Base-by-base conservation (phyloP, 2,113 vertebrate species). In the Circaetus cinerascens region DNA sequence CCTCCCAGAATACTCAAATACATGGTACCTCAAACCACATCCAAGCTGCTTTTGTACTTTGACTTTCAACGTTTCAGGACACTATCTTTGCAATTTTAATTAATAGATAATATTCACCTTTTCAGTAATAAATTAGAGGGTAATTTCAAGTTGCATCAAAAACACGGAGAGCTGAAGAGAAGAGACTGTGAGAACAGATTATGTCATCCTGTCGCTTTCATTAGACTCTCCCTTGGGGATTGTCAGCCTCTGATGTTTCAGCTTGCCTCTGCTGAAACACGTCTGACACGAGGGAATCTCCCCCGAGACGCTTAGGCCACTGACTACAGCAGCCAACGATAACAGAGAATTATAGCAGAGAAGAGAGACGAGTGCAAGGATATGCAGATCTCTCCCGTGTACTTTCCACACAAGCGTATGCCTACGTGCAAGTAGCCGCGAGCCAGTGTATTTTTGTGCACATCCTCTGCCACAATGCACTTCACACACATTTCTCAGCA, bases 171-270 rank as follows among this genome's bases (percentile, higher is more conserved):
- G 86, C 56, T 55, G 41, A 71, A 96, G 46, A 83, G 41, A 71
- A 96, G 46, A 83, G 51, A 78, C 92, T 64, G 48, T 36, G 43
- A 75, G 59, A 96, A 91, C 64, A 86, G 79, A 88, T 96, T 94
- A 94, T 76, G 84, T 94, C 85, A 88, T 46, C 63, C 78, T 95
- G 94, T 67, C 12, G 0, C 75, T 97, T 97, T 81, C 88, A 91
- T 95, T 93, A 81, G 81, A 57, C 57, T 45, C 48, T 96, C 92
- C 71, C 87, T 59, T 87, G 82, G 88, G 90, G 69, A 80, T 26
- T 97, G 92, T 94, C 93, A 91, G 81, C 93, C 91, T 93, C 90
- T 82, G 81, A 95, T 88, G 60, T 92, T 94, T 95, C 80, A 96
- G 57, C 93, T 83, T 90, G 85, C 81, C 83, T 93, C 84, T 94